Conservation (phyloP, 2,888 invertebrate genomes). For the Aleiodes leptofemur region DNA sequence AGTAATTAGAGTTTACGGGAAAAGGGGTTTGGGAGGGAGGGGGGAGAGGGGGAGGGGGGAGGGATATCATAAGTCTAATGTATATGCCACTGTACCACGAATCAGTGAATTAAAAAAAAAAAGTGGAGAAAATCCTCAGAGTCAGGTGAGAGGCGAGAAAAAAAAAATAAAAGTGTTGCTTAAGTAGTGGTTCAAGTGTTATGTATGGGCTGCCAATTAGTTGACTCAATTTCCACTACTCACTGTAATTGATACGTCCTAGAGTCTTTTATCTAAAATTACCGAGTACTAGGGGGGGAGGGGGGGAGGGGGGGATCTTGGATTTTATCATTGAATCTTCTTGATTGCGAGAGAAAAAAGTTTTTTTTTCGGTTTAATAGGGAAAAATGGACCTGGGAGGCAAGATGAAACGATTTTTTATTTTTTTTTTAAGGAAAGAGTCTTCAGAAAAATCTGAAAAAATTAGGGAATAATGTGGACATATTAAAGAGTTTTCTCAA, state of each 20-base stretch:
- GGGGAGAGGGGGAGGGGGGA: no score
- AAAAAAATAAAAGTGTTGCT: background rate
- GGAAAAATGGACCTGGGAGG: no score
- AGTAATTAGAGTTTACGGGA: conserved; percentile 6
- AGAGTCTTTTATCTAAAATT: conserved; percentile 14
- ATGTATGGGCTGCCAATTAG: conserved; percentile 7
- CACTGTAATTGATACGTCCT: conserved; percentile 22
- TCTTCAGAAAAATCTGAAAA: no score
- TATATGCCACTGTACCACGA: background rate
- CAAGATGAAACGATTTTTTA: no score
- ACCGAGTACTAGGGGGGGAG: background rate
- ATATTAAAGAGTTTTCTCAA: no score
- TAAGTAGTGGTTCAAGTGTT: conserved; percentile 12
- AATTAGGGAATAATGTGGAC: no score
- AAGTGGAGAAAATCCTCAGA: background rate
- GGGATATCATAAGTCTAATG: background rate
- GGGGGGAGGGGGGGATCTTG: no score
- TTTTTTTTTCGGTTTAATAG: no score
- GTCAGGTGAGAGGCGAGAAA: background rate
- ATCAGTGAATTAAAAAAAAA: background rate
- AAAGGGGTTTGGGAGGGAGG: no score
- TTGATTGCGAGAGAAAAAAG: no score
- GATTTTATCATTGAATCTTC: no score
- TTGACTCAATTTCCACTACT: background rate
- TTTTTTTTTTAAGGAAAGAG: no score